A percentile compares a stretch with the other conserved stretches of the same genome.
These are phyloP conservation scores for Serilophus lunatus DNA, from an alignment of 2,113 vertebrate species.

Conservation along the genomic window DNA sequence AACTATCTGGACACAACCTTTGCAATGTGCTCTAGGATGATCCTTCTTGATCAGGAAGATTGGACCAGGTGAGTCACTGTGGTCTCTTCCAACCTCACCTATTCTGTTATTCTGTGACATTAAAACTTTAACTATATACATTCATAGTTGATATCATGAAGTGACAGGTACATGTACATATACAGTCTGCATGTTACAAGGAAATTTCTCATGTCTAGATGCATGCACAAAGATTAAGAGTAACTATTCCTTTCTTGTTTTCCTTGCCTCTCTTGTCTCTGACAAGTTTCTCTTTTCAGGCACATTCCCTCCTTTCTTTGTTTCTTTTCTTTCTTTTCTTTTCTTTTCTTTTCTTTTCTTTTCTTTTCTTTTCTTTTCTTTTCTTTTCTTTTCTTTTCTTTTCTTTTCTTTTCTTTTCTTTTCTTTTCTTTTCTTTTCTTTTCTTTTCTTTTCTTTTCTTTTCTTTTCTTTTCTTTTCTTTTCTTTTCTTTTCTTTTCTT, in stretches of 20 bases:
- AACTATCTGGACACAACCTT: background rate
- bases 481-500: too few species aligned
- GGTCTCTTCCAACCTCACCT: background rate
- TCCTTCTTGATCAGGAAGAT: background rate
- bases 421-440: too few species aligned
- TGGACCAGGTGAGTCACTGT: background rate
- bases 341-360: too few species aligned
- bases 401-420: too few species aligned
- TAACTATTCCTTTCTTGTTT: background rate
- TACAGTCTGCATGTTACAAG: background rate
- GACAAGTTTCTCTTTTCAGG: background rate
- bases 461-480: too few species aligned
- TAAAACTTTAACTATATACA: background rate
- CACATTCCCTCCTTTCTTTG: background rate
- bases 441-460: too few species aligned
- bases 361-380: too few species aligned
- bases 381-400: too few species aligned
- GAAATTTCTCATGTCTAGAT: background rate
- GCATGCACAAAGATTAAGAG: background rate
- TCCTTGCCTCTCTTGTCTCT: background rate
- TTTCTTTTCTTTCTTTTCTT: too few species aligned
- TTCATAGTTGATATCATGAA: background rate
- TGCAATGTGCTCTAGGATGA: background rate
- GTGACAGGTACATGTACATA: background rate
- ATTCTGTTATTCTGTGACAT: background rate